Evolutionary conservation across 1,140 invertebrate species (phyloP), one percentile per base, ranked within the genome.

Genomic region (Temnothorax curvispinosus): DNA sequence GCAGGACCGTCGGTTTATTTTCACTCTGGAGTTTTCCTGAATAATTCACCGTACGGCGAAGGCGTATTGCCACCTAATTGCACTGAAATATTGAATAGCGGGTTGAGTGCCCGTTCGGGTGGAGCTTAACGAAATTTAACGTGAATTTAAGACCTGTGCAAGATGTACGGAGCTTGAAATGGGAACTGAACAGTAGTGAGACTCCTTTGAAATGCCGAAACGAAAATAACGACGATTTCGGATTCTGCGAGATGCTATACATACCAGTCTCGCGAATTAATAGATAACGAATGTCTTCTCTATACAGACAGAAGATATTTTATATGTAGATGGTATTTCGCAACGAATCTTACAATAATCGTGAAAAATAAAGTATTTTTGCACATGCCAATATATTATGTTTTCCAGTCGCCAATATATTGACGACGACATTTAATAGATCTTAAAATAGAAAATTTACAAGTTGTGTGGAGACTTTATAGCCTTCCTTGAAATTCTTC

Each of bases 31-130:
- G 87, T 91, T 92, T 90, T 85, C 60, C 64, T 93, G 67, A 93
- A 93, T 93, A 90, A 93, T 93, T 93, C 82, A 92, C 58, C 44
- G 11, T 15, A 60, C 75, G 81, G 64, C 64, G 71, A 85, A 88
- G 87, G 88, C 50, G 81, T 90, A 91, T 92, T 87, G 76, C 80
- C 87, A 86, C 76, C 88, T 92, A 91, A 89, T 92, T 91, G 92
- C 81, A 58, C 71, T 93, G 92, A 93, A 93, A 91, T 93, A 92
- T 91, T 91, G 84, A 92, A 86, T 78, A 71, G 69, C 47, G 47
- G 58, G 62, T 77, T 69, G 69, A 50, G 62, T 15, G 58, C 41
- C 56, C 72, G 76, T 77, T 69, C 38, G 50, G 52, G 15, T 18
- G 58, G 52, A 71, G 56, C 67, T 90, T 71, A 80, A 75, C 69